phyloP scores from a whole-genome alignment of 2,113 vertebrate genomes.

The Myotis yumanensis region DNA sequence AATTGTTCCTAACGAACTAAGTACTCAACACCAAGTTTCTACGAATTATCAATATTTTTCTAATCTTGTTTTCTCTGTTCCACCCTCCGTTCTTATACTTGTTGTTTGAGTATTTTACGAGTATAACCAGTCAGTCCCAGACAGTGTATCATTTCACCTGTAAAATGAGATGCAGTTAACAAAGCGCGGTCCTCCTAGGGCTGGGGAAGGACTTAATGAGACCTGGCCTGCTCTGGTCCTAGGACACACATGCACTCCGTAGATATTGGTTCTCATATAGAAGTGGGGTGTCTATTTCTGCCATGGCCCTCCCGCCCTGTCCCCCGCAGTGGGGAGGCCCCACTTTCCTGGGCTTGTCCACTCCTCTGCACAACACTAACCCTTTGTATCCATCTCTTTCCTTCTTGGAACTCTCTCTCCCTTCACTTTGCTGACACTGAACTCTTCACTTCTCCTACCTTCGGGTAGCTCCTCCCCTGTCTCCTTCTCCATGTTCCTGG shows the following conservation, averaged over 20 bases:
- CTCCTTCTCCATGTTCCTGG: neutral
- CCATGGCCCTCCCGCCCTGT: rapidly evolving
- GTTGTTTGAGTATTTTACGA: neutral
- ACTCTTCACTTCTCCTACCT: neutral
- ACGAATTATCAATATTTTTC: neutral
- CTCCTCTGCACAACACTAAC: neutral
- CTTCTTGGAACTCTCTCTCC: neutral
- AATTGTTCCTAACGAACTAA: neutral
- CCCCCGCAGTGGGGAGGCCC: rapidly evolving
- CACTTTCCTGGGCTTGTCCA: neutral
- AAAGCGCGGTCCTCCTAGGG: neutral
- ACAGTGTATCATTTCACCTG: neutral
- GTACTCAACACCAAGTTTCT: neutral
- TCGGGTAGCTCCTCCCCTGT: neutral
- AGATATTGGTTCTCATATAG: neutral
- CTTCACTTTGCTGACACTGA: neutral
- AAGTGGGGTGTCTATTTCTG: neutral
- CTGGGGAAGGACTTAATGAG: neutral
- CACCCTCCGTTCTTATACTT: neutral
- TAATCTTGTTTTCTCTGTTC: neutral
- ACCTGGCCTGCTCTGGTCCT: neutral
- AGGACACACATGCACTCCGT: neutral
- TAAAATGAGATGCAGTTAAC: neutral
- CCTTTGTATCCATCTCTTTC: neutral
- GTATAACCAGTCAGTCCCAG: neutral